Evolutionary conservation across 2,888 invertebrate genomes (phyloP).

Genomic region (Lasius fuliginosus): DNA sequence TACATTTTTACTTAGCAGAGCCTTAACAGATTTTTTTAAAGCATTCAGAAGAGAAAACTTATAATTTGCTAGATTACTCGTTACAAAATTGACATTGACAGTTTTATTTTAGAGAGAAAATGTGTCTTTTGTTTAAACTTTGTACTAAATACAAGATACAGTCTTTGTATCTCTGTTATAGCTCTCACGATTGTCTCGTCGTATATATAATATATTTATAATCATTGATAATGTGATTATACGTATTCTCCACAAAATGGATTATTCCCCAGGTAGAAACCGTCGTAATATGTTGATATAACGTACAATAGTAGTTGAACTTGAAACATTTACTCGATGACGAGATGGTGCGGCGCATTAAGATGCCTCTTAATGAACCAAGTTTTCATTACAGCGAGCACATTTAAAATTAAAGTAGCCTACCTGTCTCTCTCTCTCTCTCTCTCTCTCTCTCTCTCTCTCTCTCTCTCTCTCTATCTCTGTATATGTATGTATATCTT

Average conservation of each 20-base stretch:
- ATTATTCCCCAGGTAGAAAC: neutral
- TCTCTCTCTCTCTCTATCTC: neutral
- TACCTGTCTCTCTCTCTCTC: slow-evolving; percentile 36
- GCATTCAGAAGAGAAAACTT: neutral
- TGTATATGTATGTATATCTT: slow-evolving; percentile 47
- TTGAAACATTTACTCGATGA: slow-evolving; percentile 41
- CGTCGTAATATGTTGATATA: slow-evolving; percentile 4
- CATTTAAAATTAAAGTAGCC: slow-evolving; percentile 73
- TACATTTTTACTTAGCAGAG: neutral
- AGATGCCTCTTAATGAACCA: slow-evolving; percentile 74
- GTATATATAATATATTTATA: neutral
- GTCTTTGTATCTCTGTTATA: neutral
- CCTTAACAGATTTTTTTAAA: neutral
- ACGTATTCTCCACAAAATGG: neutral
- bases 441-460: slow-evolving; percentile 5
- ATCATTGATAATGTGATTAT: slow-evolving; percentile 11
- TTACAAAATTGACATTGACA: neutral
- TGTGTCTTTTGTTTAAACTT: neutral
- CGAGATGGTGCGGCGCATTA: slow-evolving; percentile 67
- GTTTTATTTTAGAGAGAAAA: neutral
- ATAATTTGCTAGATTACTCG: neutral
- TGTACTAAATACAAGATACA: neutral
- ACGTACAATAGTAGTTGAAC: slow-evolving; percentile 29
- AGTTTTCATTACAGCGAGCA: slow-evolving; percentile 78
- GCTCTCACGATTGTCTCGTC: neutral